Conservation (phyloP, 2,888 invertebrate species). For the Athalia circularis region DNA sequence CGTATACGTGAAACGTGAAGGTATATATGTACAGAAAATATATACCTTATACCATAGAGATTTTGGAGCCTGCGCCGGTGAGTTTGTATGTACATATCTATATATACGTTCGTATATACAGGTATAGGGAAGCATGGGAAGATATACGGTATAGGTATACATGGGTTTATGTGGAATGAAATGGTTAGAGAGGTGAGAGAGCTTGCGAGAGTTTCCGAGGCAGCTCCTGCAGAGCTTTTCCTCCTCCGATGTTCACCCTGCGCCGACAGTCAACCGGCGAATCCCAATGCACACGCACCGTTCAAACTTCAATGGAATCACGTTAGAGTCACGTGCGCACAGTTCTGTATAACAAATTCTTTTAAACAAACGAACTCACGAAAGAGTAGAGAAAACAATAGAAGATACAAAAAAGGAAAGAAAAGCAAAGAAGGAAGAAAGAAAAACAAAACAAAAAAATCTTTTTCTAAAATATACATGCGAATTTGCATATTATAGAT, state of each 20-base stretch:
- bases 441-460: too few species aligned
- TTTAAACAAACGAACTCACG: not conserved
- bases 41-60: conserved; percentile 11
- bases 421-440: too few species aligned
- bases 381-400: too few species aligned
- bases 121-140: too few species aligned
- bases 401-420: too few species aligned
- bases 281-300: conserved; percentile 39
- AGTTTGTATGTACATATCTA: not conserved
- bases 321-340: conserved; percentile 37
- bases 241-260: conserved; percentile 28
- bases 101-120: too few species aligned
- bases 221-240: too few species aligned
- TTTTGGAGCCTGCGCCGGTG: conserved; percentile 37
- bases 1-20: too few species aligned
- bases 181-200: not conserved
- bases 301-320: conserved; percentile 20
- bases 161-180: not conserved
- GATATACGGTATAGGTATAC: too few species aligned
- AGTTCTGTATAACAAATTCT: too few species aligned
- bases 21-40: not conserved
- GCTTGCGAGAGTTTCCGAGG: not conserved
- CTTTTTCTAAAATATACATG: too few species aligned
- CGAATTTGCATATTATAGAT: too few species aligned
- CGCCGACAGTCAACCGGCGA: conserved; percentile 40